Evolutionary conservation across 1,140 invertebrate species (phyloP), one percentile per base, ranked within the genome.

Genomic region (Lethrus apterus): DNA sequence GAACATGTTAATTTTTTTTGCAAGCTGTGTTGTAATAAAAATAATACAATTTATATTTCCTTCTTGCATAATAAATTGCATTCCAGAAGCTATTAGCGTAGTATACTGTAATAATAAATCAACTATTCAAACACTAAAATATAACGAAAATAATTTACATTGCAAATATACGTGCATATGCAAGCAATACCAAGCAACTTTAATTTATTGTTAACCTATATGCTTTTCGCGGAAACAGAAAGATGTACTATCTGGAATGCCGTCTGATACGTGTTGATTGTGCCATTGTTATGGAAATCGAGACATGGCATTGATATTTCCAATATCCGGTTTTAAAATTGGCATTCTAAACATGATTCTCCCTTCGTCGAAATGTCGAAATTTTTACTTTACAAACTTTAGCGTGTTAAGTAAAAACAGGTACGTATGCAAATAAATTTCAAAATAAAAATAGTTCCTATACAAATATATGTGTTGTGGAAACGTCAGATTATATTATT

Each of bases 271-370:
- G 24, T 38, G 23, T 7, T 38, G 35, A 50, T 46, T 50, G 44
- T 36, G 43, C 43, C 29, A 50, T 50, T 50, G 48, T 50, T 44
- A 50, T 50, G 43, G 26, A 46, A 46, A 46, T 46, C 32, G 26
- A 44, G 21, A 44, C 35, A 33, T 19, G 36, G 29, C 48, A 45
- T 35, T 41, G 48, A 45, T 50, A 50, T 46, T 50, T 29, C 44
- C 44, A 35, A 46, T 50, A 50, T 50, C 43, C 19, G 34, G 32
- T 41, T 45, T 42, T 41, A 41, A 38, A 45, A 46, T 46, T 50
- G 44, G 44, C 34, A 46, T 50, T 50, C 48, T 19, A 30, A 41
- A 21, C 36, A 32, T 40, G 43, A 46, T 33, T 35, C 38, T 23
- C 43, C 19, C 26, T 46, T 31, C 38, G 45, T 43, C 38, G 36